Base-by-base conservation (phyloP, 2,113 vertebrate genomes). In the Xiphophorus hellerii region DNA sequence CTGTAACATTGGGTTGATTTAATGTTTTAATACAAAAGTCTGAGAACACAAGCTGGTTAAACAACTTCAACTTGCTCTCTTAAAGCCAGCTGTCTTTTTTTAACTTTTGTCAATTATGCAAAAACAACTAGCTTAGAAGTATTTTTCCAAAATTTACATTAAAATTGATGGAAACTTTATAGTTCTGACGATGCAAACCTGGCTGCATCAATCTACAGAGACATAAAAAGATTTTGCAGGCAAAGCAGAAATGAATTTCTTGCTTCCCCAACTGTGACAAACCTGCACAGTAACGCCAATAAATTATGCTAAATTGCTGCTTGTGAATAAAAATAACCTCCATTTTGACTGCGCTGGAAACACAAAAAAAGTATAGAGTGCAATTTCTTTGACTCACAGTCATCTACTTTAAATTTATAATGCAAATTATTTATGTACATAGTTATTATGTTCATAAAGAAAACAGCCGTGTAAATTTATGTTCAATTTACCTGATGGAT, bases 351-450 rank as follows among this genome's bases (percentile, higher is more conserved):
- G 13, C 31, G 29, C 68, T 54, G 29, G 4, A 6, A 33, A 33
- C 48, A 33, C 44, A 37, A 11, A 37, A 69, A 58, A 69, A 69
- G 11, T 17, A 42, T 11, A 17, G 15, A 30, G 30, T 30, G 30
- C 17, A 64, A 1, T 65, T 37, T 11, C 29, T 12, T 54, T 58
- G 11, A 54, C 48, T 48, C 13, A 4, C 5, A n/a, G 60, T 42
- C 77, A 51, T 8, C 28, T 33, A 15, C 35, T 39, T 44, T 66
- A 0, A 63, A 60, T 62, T 22, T 29, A 54, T 67, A 25, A 31
- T 82, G 0, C 42, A 71, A 81, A 44, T 48, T 11, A 79, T 39
- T 15, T 44, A 70, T 70, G 54, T 17, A 42, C 31, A 35, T 35
- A 3, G 22, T 8, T 30, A 27, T 15, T 33, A 39, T 2, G 44